phyloP scores from a whole-genome alignment of 1,140 invertebrate genomes.

The Spodoptera frugiperda region DNA sequence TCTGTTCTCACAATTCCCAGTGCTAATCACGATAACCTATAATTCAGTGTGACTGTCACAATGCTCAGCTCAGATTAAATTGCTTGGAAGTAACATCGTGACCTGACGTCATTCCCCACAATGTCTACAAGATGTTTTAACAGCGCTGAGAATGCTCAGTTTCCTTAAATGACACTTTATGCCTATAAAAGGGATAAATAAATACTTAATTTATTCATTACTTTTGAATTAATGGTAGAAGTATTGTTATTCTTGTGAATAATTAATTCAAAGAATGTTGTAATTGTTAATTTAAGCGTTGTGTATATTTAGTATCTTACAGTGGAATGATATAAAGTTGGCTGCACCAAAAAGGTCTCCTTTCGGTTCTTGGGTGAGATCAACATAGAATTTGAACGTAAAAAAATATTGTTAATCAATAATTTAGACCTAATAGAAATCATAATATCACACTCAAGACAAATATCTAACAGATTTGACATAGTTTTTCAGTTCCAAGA shows the following conservation, averaged over 20 bases:
- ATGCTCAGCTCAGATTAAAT: conserved; percentile 68
- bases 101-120: conserved; percentile 65
- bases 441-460: no score
- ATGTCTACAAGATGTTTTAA: conserved; percentile 12
- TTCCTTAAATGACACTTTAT: conserved; percentile 28
- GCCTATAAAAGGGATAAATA: conserved; percentile 7
- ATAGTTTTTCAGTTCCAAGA: no score
- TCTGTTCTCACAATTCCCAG: conserved; percentile 58
- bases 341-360: no score
- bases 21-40: conserved; percentile 60
- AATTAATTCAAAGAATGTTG: not conserved
- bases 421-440: no score
- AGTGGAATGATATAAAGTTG: no score
- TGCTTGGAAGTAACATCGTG: conserved; percentile 70
- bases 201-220: conserved; percentile 17
- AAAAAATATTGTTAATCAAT: no score
- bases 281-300: not conserved
- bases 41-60: conserved; percentile 75
- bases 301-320: not conserved
- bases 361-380: no score
- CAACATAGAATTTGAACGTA: no score
- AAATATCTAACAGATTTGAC: no score
- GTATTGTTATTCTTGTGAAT: not conserved
- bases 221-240: not conserved
- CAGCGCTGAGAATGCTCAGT: not conserved